Base-by-base conservation (phyloP, 2,113 vertebrate species). In the Notarius lentiginosus region DNA sequence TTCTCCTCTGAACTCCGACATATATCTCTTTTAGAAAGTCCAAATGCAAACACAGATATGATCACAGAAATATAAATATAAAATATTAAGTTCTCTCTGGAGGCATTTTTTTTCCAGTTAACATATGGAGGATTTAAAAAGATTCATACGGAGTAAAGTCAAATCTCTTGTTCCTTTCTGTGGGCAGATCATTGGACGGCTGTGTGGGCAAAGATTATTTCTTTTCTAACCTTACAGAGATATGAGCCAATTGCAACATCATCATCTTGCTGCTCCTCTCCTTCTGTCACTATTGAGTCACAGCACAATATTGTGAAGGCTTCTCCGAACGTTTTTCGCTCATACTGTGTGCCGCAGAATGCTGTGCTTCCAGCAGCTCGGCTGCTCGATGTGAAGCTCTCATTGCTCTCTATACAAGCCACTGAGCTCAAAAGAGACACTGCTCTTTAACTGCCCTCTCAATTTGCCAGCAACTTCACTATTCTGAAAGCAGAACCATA, bases 401-500 rank as follows among this genome's bases (percentile, higher is more conserved):
- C 41, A 60, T 22, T 76, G 56, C 70, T 73, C 66, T 84, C 30
- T 84, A 24, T 58, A 73, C 68, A 41, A 17, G 53, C 34, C 17
- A 4, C 79, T 61, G 34, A 22, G 58, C 63, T 68, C 82, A 65
- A 83, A 68, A 27, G 63, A 79, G 49, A 63, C 7, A 12, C 56
- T 30, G 75, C 79, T 84, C 63, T 84, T 53, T 79, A 61, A 47
- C 41, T 82, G 75, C 61, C 49, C 83, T 83, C 72, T 47, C 72
- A 77, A 56, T 68, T 87, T 75, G 7, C 61, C 79, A 15, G 11
- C 20, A 85, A 55, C 83, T 70, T 85, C n/a, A 5, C 55, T n/a
- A 58, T 85, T 89, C 53, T 34, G 34, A 68, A 82, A 85, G 83
- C 53, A 83, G 20, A 73, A 79, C 24, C 41, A 41, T 41, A 41